phyloP scores from a whole-genome alignment of 2,113 vertebrate genomes.

The Rhegmatorhina hoffmannsi region DNA sequence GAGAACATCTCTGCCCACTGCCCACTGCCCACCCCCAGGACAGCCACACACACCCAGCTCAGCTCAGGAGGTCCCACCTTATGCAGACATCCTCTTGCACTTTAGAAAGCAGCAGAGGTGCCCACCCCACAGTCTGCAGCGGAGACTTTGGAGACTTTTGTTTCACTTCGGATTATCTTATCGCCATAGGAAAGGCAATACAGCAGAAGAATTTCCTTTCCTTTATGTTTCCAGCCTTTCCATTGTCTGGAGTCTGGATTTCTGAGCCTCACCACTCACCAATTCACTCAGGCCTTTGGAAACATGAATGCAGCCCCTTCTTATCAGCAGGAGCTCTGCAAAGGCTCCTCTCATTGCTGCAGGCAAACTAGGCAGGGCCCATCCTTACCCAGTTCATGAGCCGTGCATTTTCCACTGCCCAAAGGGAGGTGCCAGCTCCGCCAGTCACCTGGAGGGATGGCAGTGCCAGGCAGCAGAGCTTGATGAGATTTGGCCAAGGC shows the following conservation, averaged over 20 bases:
- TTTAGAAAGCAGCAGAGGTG: background rate
- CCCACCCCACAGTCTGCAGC: slow-evolving; percentile 26
- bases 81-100: background rate
- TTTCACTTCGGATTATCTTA: slow-evolving; percentile 75
- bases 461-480: background rate
- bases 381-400: background rate
- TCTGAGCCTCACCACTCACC: slow-evolving; percentile 24
- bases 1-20: rapidly evolving
- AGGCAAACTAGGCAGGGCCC: background rate
- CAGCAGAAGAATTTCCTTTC: slow-evolving; percentile 82
- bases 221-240: slow-evolving; percentile 70
- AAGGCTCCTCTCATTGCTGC: background rate
- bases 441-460: background rate
- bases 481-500: background rate
- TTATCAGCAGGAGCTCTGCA: slow-evolving; percentile 31
- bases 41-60: background rate
- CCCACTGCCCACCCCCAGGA: rapidly evolving
- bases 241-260: slow-evolving; percentile 78
- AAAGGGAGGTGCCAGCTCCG: background rate
- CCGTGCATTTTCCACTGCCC: background rate
- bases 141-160: slow-evolving; percentile 44
- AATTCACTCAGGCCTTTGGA: slow-evolving; percentile 7
- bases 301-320: background rate
- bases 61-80: rapidly evolving
- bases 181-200: slow-evolving; percentile 83